Percentiles rank a stretch among this genome's conserved stretches.
Conservation (phyloP, 1,140 invertebrate genomes). For the Hypothenemus hampei region DNA sequence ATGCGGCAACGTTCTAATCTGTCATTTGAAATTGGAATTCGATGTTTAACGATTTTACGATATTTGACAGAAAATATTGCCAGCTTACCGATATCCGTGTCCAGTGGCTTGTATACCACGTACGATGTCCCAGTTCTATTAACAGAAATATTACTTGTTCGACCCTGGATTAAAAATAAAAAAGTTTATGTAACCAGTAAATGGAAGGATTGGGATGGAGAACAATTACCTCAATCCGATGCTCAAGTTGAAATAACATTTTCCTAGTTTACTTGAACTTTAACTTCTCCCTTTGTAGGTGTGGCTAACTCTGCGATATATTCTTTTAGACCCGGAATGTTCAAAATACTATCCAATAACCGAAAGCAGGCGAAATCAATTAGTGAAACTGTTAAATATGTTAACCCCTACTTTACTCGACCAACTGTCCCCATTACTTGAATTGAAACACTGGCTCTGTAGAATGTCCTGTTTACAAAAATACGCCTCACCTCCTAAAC, state of each 20-base stretch:
- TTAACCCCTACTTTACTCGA: slow-evolving; percentile 54
- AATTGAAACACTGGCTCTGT: slow-evolving; percentile 66
- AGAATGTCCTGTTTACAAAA: slow-evolving; percentile 46
- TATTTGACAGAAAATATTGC: slow-evolving; percentile 52
- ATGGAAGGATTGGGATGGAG: slow-evolving; percentile 54
- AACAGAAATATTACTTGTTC: slow-evolving; percentile 57
- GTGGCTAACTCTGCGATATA: slow-evolving; percentile 65
- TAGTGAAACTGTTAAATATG: slow-evolving; percentile 52
- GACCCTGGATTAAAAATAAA: slow-evolving; percentile 63
- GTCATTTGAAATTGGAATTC: slow-evolving; percentile 65
- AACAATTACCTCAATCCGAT: slow-evolving; percentile 60
- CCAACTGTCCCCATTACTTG: slow-evolving; percentile 67
- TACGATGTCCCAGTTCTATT: slow-evolving; percentile 72
- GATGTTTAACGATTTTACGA: slow-evolving; percentile 64
- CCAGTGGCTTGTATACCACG: slow-evolving; percentile 57
- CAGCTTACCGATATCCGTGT: slow-evolving; percentile 55
- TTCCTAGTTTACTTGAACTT: neutral
- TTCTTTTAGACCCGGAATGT: slow-evolving; percentile 59
- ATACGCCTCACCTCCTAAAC: slow-evolving; percentile 39
- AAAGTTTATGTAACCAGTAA: slow-evolving; percentile 55
- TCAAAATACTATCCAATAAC: slow-evolving; percentile 65
- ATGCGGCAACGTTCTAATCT: slow-evolving; percentile 59
- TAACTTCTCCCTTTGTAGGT: slow-evolving; percentile 47
- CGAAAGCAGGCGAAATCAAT: slow-evolving; percentile 57
- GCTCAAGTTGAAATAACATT: slow-evolving; percentile 43